Evolutionary conservation across 2,797 vertebrate genomes (phyloP).

Genomic region (Hippopotamyrus pictus): DNA sequence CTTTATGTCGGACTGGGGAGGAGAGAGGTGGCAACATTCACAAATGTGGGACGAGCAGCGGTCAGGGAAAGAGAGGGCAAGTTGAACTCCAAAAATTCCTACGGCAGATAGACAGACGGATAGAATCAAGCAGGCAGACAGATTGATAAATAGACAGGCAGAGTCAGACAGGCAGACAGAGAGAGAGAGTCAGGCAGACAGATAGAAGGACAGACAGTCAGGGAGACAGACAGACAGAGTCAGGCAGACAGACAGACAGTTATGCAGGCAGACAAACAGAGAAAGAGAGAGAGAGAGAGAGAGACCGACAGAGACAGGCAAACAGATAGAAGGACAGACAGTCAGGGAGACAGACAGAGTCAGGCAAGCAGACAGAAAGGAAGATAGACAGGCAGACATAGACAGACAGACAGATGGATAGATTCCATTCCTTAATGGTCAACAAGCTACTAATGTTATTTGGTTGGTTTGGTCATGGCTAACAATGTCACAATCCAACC

Average conservation of each 20-base stretch:
- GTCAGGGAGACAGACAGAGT: too few relatives aligned
- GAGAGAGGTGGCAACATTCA: background rate
- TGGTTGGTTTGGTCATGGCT: background rate
- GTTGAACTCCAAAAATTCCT: background rate
- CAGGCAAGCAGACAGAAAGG: too few relatives aligned
- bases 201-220: background rate
- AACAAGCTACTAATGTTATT: background rate
- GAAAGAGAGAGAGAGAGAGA: background rate
- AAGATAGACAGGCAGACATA: background rate
- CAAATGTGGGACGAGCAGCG: background rate
- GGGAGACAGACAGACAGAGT: background rate
- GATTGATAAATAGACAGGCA: background rate
- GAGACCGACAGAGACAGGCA: background rate
- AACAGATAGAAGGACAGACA: too few relatives aligned
- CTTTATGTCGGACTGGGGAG: background rate
- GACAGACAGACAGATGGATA: too few relatives aligned
- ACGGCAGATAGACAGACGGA: background rate
- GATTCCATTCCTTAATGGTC: background rate
- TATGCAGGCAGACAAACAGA: background rate
- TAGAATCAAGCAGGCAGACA: background rate
- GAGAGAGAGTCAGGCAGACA: background rate
- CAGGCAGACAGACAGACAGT: background rate
- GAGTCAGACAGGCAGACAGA: background rate
- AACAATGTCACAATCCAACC: background rate
- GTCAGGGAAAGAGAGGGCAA: background rate